Evolutionary conservation across 2,797 vertebrate genomes (phyloP).

Genomic region (Lemur catta): DNA sequence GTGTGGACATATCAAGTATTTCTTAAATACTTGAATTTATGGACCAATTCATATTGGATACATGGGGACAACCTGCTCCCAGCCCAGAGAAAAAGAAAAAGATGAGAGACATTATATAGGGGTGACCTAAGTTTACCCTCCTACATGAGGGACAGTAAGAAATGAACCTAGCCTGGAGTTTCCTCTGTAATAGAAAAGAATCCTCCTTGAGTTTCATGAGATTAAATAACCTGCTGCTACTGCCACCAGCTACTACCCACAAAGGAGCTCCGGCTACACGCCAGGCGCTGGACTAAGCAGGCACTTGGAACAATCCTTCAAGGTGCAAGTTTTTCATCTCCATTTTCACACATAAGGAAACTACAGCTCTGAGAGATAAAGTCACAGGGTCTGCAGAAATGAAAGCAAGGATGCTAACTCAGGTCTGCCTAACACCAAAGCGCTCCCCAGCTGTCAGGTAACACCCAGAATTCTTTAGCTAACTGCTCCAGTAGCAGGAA

Average conservation of each 20-base stretch:
- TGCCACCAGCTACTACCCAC: no score
- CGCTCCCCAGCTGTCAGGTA: background rate
- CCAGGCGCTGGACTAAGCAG: background rate
- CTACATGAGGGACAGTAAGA: background rate
- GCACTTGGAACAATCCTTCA: background rate
- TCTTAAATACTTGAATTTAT: constrained; percentile 6
- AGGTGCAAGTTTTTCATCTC: background rate
- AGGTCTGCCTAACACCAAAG: background rate
- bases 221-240: background rate
- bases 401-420: background rate
- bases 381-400: background rate
- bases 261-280: background rate
- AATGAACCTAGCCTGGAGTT: background rate
- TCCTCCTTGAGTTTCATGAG: background rate
- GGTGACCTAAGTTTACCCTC: background rate
- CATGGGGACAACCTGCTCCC: background rate
- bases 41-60: background rate
- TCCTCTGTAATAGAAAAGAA: background rate
- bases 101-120: background rate
- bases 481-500: background rate
- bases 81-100: background rate
- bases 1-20: background rate
- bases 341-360: background rate
- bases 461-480: background rate
- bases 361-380: background rate